phyloP scores from a whole-genome alignment of 1,140 invertebrate genomes.

The Drosophila nikananu region DNA sequence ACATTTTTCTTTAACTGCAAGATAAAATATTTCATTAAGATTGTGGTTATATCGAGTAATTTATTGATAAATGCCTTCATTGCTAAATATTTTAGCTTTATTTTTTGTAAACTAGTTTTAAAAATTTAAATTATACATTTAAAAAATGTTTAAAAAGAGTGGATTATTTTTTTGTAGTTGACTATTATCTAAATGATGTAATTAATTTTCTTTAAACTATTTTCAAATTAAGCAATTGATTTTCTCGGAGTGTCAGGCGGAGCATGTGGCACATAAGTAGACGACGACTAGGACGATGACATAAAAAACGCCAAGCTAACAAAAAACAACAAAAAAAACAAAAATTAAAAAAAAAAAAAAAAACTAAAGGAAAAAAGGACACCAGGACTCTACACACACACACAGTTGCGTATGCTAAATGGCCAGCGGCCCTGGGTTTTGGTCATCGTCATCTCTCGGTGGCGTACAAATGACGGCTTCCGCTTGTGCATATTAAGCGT shows the following conservation, averaged over 20 bases:
- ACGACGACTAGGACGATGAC: slow-evolving; percentile 65
- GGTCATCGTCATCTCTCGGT: slow-evolving; percentile 58
- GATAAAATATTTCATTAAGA: too few species aligned
- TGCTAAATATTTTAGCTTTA: background rate
- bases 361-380: slow-evolving; percentile 25
- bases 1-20: too few species aligned
- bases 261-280: slow-evolving; percentile 77
- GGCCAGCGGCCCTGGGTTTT: slow-evolving; percentile 70
- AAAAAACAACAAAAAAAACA: background rate
- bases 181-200: background rate
- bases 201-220: background rate
- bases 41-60: too few species aligned
- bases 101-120: background rate
- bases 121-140: background rate
- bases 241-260: slow-evolving; percentile 5
- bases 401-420: slow-evolving; percentile 69
- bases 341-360: background rate
- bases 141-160: too few species aligned
- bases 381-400: slow-evolving; percentile 20
- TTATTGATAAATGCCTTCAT: too few species aligned
- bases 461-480: slow-evolving; percentile 83
- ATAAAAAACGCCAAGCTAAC: slow-evolving; percentile 56
- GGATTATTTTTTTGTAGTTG: background rate
- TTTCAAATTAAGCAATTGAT: background rate
- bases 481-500: slow-evolving; percentile 84